phyloP scores from a whole-genome alignment of 92 coral and sea anemone species.

The Epizoanthus rinbou region DNA sequence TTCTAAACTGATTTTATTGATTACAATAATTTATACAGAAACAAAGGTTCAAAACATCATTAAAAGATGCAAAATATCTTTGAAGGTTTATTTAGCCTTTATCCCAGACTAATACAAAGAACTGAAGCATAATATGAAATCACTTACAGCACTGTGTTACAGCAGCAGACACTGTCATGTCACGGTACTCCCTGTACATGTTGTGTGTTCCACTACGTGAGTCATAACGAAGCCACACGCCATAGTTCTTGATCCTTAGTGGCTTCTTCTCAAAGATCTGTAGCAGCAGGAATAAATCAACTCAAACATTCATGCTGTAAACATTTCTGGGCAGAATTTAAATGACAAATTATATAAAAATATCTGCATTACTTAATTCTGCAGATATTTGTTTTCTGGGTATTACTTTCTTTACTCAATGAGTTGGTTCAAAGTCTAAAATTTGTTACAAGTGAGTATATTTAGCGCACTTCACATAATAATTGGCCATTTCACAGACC shows the following conservation, averaged over 20 bases:
- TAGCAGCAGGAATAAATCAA: too few species aligned
- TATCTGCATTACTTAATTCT: too few species aligned
- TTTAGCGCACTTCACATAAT: too few species aligned
- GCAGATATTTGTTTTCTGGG: too few species aligned
- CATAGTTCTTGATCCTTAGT: constrained; percentile 89
- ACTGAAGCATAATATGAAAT: neutral
- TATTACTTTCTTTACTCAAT: too few species aligned
- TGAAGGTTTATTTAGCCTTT: too few species aligned
- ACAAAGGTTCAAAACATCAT: neutral
- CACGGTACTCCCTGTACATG: constrained; percentile 99
- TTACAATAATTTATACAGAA: neutral
- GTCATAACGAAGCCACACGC: constrained; percentile 98
- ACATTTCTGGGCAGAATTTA: neutral
- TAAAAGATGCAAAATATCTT: too few species aligned
- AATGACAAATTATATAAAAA: neutral
- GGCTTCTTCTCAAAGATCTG: constrained; percentile 93
- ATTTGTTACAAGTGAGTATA: too few species aligned
- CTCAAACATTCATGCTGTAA: neutral
- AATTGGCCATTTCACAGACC: too few species aligned
- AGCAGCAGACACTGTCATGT: constrained; percentile 86
- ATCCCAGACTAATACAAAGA: neutral
- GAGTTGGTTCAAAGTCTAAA: too few species aligned
- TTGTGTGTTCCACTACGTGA: constrained; percentile 99
- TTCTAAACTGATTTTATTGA: too few species aligned
- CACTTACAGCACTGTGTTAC: constrained; percentile 97